Base-by-base conservation (phyloP, 2,113 vertebrate genomes). In the Oreotragus oreotragus region DNA sequence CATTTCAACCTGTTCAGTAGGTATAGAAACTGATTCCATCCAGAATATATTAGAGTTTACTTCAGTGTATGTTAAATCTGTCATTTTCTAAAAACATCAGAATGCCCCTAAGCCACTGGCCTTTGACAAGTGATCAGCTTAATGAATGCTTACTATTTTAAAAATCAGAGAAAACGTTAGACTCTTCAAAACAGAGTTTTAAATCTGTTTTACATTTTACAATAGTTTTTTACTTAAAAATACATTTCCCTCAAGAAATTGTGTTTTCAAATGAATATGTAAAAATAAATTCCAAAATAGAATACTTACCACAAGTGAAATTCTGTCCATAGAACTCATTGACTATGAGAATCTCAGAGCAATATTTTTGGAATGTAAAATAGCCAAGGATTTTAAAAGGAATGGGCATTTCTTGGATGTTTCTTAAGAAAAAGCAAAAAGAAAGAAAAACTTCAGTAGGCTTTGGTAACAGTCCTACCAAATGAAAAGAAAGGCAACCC, bases 361-460 rank as follows among this genome's bases (percentile, higher is more conserved):
- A 99, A 83, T 99, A 99, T 98, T 99, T 99, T 99, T 99, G 99
- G 97, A 99, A 99, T 39, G 99, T 99, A 92, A 99, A 94, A 94
- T 99, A 99, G 98, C 99, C 98, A 88, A 99, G 98, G 98, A 99
- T 98, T 98, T 99, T 99, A 95, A 99, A 99, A 90, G 99, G 98
- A n/a, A 84, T 14, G 0, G 99, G 99, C 99, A 99, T 99, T 86
- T 99, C 99, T 98, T 99, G 97, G 1, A 98, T 98, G 93, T 99
- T 99, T 98, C 99, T 99, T 98, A 97, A 98, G 95, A 93, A 97
- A 97, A 97, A 28, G 96, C 88, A 97, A 94, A 97, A 53, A 33
- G 55, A 84, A 36, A 60, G 97, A 66, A 94, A 95, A 12, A 83
- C 93, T 76, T 96, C 36, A 96, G 1, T 73, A 88, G 49, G 21